Evolutionary conservation across 2,888 invertebrate species (phyloP).

Genomic region (Acheta domesticus): DNA sequence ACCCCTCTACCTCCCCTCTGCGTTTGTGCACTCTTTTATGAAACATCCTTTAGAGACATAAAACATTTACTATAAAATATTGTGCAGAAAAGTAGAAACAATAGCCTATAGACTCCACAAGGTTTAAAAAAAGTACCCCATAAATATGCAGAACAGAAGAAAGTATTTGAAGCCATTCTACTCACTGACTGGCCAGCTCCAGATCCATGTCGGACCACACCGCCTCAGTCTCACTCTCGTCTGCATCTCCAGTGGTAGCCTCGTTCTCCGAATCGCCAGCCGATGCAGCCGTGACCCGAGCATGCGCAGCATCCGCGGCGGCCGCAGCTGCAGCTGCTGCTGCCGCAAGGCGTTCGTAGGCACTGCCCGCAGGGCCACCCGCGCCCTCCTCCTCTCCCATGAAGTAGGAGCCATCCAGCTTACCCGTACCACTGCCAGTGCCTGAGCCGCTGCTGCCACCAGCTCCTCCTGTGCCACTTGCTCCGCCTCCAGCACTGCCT

Average conservation of each 20-base stretch:
- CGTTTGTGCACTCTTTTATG: no score
- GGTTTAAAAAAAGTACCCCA: no score
- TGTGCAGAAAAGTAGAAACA: no score
- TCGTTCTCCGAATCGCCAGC: slow-evolving; percentile 45
- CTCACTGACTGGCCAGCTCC: slow-evolving; percentile 48
- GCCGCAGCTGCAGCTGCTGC: neutral
- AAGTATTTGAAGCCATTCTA: neutral
- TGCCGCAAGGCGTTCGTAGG: neutral
- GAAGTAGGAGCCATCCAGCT: slow-evolving; percentile 52
- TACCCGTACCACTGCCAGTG: neutral
- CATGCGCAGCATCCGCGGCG: neutral
- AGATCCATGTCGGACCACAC: slow-evolving; percentile 61
- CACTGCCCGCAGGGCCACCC: slow-evolving; percentile 45
- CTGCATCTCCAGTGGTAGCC: slow-evolving; percentile 42
- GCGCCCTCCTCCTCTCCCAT: slow-evolving; percentile 52
- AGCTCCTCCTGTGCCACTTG: neutral
- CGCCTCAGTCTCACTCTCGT: slow-evolving; percentile 56
- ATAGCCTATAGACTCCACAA: no score
- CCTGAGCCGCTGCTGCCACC: slow-evolving; percentile 19
- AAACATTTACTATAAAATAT: no score
- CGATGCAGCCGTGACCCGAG: neutral
- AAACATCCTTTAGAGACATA: no score
- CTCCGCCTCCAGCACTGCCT: slow-evolving; percentile 12
- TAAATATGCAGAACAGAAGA: no score
- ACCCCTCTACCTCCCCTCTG: no score